Percentiles rank a stretch among this genome's conserved stretches.
phyloP scores from a whole-genome alignment of 2,113 vertebrate species.

The Rhinopomastus cyanomelas region DNA sequence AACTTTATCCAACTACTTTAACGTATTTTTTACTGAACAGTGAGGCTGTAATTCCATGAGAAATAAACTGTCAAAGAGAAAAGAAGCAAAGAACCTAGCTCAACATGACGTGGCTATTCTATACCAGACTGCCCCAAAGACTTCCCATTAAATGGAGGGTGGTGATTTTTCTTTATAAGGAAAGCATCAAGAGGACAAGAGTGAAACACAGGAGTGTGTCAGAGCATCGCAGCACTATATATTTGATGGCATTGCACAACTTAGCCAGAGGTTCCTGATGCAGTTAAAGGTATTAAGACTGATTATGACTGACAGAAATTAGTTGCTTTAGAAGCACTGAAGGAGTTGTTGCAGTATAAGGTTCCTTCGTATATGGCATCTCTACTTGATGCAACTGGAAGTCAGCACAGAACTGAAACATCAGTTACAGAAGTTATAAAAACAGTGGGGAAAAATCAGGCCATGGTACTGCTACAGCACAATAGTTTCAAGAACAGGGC shows the following conservation, averaged over 20 bases:
- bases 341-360: background rate
- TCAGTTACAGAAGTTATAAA: background rate
- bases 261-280: background rate
- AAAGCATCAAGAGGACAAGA: background rate
- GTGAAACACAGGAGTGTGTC: background rate
- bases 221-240: background rate
- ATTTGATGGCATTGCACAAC: fast-evolving
- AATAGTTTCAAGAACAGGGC: background rate
- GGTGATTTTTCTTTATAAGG: background rate
- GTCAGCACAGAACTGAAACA: background rate
- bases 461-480: background rate
- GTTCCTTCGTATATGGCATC: background rate
- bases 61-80: background rate
- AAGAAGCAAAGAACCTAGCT: background rate
- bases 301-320: background rate
- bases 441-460: background rate
- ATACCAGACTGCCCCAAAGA: background rate
- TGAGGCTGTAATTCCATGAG: background rate
- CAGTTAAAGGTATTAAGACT: background rate
- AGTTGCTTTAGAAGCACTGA: background rate
- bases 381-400: background rate
- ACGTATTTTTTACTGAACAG: background rate
- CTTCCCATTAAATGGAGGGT: background rate
- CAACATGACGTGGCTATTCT: background rate
- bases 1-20: background rate